phyloP scores from a whole-genome alignment of 2,113 vertebrate genomes.

The Anarhynchus alexandrinus region DNA sequence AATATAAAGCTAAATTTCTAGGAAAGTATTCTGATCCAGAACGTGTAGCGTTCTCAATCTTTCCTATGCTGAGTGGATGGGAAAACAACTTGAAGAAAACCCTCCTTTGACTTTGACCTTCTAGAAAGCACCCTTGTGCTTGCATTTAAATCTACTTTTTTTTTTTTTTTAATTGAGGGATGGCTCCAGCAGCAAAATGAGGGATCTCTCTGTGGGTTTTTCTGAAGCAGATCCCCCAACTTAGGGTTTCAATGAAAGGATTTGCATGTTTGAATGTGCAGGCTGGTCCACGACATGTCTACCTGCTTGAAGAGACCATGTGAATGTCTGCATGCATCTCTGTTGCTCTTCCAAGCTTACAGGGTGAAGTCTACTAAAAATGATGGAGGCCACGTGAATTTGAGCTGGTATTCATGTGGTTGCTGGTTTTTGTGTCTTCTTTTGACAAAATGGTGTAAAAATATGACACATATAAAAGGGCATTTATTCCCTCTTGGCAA shows the following conservation, averaged over 20 bases:
- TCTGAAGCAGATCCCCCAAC: background rate
- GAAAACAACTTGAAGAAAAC: background rate
- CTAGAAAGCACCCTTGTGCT: background rate
- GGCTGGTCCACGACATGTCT: background rate
- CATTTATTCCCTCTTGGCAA: background rate
- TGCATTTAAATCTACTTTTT: background rate
- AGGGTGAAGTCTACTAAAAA: background rate
- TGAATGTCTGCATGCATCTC: background rate
- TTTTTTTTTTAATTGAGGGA: background rate
- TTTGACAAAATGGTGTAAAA: background rate
- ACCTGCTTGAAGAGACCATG: background rate
- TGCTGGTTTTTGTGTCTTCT: background rate
- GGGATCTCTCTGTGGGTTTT: background rate
- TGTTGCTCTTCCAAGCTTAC: background rate
- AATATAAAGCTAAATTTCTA: background rate
- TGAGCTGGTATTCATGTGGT: background rate
- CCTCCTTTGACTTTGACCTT: background rate
- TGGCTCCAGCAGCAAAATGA: background rate
- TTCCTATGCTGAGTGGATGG: background rate
- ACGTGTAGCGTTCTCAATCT: background rate
- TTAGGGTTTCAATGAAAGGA: background rate
- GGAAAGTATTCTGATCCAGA: background rate
- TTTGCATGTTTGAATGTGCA: background rate
- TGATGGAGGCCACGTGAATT: background rate
- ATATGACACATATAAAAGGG: background rate